Percentiles rank a stretch among this genome's conserved stretches.
phyloP scores from a whole-genome alignment of 2,113 vertebrate species.

The Salvator merianae region DNA sequence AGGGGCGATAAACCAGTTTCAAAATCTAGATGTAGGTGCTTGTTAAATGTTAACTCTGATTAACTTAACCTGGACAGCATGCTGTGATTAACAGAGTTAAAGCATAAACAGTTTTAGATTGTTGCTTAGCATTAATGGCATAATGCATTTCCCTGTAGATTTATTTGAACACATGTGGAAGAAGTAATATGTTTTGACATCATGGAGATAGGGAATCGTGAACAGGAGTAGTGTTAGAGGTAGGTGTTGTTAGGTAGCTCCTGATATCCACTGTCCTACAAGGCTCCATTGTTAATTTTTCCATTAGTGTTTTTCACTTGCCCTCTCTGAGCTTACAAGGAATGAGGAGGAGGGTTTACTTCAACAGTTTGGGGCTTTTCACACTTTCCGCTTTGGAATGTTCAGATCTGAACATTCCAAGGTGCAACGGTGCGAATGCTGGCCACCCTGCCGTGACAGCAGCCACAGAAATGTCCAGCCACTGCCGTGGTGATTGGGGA shows the following conservation, averaged over 20 bases:
- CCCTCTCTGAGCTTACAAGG: not conserved
- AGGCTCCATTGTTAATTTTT: too few relatives aligned
- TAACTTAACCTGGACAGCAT: too few relatives aligned
- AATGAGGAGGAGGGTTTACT: not conserved
- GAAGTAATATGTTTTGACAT: not conserved
- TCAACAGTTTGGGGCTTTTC: too few relatives aligned
- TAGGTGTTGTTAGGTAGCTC: not conserved
- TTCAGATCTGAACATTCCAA: too few relatives aligned
- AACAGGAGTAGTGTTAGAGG: not conserved
- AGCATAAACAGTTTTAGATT: not conserved
- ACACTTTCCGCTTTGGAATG: too few relatives aligned
- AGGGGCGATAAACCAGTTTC: not conserved
- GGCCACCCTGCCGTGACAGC: too few relatives aligned
- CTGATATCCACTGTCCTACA: not conserved
- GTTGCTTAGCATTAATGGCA: not conserved
- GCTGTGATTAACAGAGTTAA: too few relatives aligned
- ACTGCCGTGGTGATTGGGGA: too few relatives aligned
- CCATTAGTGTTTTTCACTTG: not conserved
- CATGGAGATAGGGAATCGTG: not conserved
- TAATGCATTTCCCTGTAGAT: not conserved
- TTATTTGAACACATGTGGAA: not conserved
- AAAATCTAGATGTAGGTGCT: not conserved
- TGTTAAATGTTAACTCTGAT: not conserved
- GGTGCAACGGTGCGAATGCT: too few relatives aligned
- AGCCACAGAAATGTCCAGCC: too few relatives aligned